These are phyloP conservation scores for Gallinago stenura DNA, from an alignment of 2,797 vertebrate species.

Conservation along the genomic window DNA sequence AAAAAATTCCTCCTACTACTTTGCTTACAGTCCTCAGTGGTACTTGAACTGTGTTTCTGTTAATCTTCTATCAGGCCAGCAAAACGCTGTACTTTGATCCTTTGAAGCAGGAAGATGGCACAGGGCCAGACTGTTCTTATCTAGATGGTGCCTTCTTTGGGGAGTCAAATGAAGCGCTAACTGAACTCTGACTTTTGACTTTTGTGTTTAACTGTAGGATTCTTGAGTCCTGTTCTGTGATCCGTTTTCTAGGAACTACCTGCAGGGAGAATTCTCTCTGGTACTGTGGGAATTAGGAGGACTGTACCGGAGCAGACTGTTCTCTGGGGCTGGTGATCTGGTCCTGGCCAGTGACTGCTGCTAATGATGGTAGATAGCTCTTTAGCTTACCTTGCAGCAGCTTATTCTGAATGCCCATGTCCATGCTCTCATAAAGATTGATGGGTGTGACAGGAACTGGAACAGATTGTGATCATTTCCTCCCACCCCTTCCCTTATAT, in stretches of 20 bases:
- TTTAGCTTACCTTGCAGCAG: not conserved
- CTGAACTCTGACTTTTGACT: not conserved
- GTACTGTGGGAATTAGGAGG: not conserved
- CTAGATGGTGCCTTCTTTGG: not conserved
- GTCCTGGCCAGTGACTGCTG: not conserved
- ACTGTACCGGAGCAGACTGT: not conserved
- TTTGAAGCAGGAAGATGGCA: not conserved
- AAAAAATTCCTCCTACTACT: not conserved
- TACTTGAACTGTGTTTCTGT: not conserved
- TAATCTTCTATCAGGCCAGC: not conserved
- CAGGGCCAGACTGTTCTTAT: not conserved
- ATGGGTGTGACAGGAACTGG: not conserved
- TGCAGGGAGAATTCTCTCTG: not conserved
- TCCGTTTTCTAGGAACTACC: not conserved
- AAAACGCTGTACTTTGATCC: not conserved
- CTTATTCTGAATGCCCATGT: not conserved
- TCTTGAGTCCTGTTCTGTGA: not conserved
- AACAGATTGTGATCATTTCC: not conserved
- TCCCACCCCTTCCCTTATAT: not conserved
- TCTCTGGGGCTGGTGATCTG: not conserved
- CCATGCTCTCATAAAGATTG: not conserved
- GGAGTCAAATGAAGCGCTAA: not conserved
- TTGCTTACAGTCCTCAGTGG: not conserved
- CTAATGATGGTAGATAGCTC: not conserved
- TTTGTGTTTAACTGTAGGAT: fast-evolving